A percentile compares a stretch with the other conserved stretches of the same genome.
Evolutionary conservation across 2,888 invertebrate genomes (phyloP).

Genomic region (Odontocolon sp.): DNA sequence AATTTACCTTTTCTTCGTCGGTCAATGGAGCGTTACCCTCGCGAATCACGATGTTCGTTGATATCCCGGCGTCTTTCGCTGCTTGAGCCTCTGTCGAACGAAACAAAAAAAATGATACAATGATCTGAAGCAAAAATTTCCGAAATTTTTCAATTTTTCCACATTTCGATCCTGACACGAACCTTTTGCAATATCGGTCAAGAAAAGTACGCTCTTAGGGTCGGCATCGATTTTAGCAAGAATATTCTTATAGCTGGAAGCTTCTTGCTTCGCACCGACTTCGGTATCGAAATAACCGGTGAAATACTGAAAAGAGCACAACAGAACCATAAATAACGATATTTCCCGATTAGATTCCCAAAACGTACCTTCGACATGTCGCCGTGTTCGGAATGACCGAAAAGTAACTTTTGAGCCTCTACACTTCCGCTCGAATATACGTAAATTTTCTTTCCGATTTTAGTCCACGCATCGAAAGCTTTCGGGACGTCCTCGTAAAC

Average conservation of each 20-base stretch:
- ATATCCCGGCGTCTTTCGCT: constrained; percentile 88
- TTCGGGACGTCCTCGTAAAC: constrained; percentile 92
- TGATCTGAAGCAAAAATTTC: background rate
- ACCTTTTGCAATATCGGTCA: constrained; percentile 94
- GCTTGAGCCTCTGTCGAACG: constrained; percentile 90
- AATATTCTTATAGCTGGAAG: constrained; percentile 90
- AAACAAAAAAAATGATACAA: constrained; percentile 5
- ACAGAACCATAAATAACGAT: constrained; percentile 12
- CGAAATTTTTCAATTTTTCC: background rate
- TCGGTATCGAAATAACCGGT: constrained; percentile 93
- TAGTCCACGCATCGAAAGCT: constrained; percentile 88
- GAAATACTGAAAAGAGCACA: constrained; percentile 82
- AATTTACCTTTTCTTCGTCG: constrained; percentile 83
- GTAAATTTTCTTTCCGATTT: constrained; percentile 87
- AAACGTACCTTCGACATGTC: constrained; percentile 86
- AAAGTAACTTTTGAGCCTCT: constrained; percentile 94
- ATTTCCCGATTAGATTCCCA: background rate
- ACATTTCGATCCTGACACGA: constrained; percentile 42
- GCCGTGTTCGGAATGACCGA: constrained; percentile 89
- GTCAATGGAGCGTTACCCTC: constrained; percentile 89
- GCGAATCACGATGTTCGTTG: constrained; percentile 87
- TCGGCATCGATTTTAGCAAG: constrained; percentile 85
- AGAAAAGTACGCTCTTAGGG: constrained; percentile 89
- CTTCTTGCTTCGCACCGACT: constrained; percentile 90
- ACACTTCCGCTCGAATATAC: constrained; percentile 97